Evolutionary conservation across 2,797 vertebrate genomes (phyloP), one percentile per base, ranked within the genome.

Genomic region (Pampus argenteus): DNA sequence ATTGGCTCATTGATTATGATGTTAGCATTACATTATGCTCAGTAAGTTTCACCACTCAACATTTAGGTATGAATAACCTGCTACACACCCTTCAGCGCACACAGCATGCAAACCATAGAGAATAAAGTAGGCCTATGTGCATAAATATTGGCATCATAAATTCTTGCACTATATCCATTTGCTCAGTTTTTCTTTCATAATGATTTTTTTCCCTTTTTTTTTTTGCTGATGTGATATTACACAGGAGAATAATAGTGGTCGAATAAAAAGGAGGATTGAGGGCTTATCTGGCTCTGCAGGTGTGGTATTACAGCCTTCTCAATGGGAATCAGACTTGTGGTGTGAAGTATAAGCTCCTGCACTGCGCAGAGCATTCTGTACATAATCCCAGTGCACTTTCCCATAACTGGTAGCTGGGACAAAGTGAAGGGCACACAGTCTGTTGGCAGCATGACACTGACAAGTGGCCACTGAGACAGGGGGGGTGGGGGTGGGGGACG

Each of bases 271-370:
- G 28, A 79, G 88, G 82, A 81, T 82, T 85, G 77, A 71, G 44
- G 76, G 84, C 81, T 90, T 88, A 90, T 90, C 88, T 78, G 28
- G 62, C 84, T 77, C 74, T 82, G 85, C 86, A 90, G 88, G 85
- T 89, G 83, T 76, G 73, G 81, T 72, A 86, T 89, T 88, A 83
- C 84, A 77, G 83, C 52, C 79, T 72, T 74, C 82, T 87, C 86
- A 82, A 78, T 74, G 77, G 72, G 81, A 84, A 81, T 84, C 85
- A 63, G 78, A 71, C 68, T 57, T 79, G 78, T 73, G 77, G 78
- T 86, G 83, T 87, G 82, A 81, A 86, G 82, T 87, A 76, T 86
- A 86, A 89, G 78, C 80, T 81, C 64, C 78, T 60, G 79, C 84
- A 70, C 83, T 62, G 66, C 3, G 1, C 64, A 31, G 48, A 65